Base-by-base conservation (phyloP, 2,113 vertebrate species). In the Lichenostomus cassidix region DNA sequence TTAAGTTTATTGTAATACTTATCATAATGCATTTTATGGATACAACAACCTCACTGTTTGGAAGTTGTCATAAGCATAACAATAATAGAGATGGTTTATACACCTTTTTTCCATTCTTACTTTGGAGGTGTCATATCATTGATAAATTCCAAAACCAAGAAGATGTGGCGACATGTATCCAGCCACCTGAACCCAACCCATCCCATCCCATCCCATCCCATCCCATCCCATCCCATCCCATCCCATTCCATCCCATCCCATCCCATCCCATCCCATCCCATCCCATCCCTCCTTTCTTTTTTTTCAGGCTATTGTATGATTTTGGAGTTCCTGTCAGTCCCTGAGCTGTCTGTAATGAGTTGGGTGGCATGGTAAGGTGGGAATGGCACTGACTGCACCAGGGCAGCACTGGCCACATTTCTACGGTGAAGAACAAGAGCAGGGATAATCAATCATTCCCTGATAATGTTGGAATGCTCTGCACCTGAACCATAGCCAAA, bases 151-250 rank as follows among this genome's bases (percentile, higher is more conserved):
- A 81, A 75, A 84, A n/a, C 4, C 2, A 23, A 83, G 41, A 70
- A 35, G 28, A 25, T 41, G 18, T 18, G 35, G 4, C 0, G 0
- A 41, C 25, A 5, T 35, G 9, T 25, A 25, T 20, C 24, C 12
- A n/a, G 6, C 4, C 23, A 46, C 15, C 24, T 7, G 19, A 47
- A 33, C 25, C 10, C 33, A 46, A 8, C 13, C 17, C 33, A 55
- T 4, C 17, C 31, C 5, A n/a, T 35, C 22, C 12, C 13, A 39
- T 15, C 14, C 6, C 11, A 42, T 4, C 16, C 31, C 5, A n/a
- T 35, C 22, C 12, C 13, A 39, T 15, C 14, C 6, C 11, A 44
- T 4, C 17, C 31, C 5, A 35, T 35, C 22, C 12, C 14, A 39
- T 15, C 14, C 6, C 11, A 44, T 15, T 11, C 6, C 11, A 42